Conservation (phyloP, 2,113 vertebrate genomes). For the Notechis scutatus region DNA sequence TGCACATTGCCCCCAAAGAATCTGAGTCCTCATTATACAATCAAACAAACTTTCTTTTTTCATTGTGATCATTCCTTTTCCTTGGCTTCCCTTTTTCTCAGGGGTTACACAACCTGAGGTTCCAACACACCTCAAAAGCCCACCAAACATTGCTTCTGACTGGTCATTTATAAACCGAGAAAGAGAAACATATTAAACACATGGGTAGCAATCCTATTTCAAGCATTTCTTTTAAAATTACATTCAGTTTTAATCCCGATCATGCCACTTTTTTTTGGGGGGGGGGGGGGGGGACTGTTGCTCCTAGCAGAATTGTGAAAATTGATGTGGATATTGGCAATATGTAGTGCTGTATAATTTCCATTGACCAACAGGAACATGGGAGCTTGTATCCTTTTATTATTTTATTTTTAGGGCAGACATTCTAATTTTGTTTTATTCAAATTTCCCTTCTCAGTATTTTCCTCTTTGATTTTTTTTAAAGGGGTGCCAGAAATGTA, state of each 20-base stretch:
- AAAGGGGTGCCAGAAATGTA: neutral
- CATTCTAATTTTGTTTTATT: neutral
- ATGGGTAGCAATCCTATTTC: neutral
- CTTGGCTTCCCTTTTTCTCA: neutral
- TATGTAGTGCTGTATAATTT: neutral
- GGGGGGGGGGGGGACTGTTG: neutral
- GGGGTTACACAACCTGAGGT: neutral
- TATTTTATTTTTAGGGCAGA: neutral
- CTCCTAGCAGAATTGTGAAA: neutral
- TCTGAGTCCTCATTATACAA: neutral
- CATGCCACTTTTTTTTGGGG: neutral
- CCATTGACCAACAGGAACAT: neutral
- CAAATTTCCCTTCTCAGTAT: neutral
- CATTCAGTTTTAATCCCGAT: neutral
- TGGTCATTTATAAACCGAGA: neutral
- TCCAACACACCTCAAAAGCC: neutral
- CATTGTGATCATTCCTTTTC: neutral
- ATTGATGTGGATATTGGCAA: neutral
- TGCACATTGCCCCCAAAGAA: neutral
- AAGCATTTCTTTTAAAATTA: neutral
- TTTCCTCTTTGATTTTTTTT: neutral
- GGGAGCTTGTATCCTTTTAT: neutral
- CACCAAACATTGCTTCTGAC: neutral
- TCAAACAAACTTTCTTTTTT: neutral
- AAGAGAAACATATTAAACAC: neutral